These are phyloP conservation scores for Orchestia grillus DNA, from an alignment of 1,140 invertebrate genomes.

Conservation along the genomic window DNA sequence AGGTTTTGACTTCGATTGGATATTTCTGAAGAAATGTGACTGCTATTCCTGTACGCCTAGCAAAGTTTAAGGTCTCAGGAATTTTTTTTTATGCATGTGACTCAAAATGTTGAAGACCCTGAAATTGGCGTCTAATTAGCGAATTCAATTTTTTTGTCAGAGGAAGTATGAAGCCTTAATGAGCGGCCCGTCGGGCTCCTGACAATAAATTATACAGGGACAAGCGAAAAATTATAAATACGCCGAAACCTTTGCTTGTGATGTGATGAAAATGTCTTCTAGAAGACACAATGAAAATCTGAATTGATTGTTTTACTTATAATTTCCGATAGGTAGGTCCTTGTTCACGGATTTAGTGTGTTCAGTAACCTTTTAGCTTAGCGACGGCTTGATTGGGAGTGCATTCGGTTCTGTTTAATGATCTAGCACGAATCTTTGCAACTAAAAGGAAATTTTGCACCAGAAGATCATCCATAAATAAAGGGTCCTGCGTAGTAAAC, in stretches of 20 bases:
- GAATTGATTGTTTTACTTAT: background rate
- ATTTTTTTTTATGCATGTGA: background rate
- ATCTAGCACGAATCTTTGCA: background rate
- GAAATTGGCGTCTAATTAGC: background rate
- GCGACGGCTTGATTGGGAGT: background rate
- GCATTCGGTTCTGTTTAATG: background rate
- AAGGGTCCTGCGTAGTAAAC: too few relatives aligned
- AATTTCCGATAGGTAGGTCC: background rate
- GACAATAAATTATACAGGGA: background rate
- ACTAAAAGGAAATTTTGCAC: background rate
- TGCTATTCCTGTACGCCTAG: background rate
- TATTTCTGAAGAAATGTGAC: background rate
- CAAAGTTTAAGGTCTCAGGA: background rate
- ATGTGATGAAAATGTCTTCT: background rate
- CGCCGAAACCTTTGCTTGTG: background rate
- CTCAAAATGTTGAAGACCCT: background rate
- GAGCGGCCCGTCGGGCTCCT: background rate
- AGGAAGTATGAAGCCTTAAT: background rate
- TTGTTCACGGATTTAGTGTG: background rate
- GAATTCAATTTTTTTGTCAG: background rate
- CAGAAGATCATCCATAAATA: too few relatives aligned
- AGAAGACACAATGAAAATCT: background rate
- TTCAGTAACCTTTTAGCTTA: background rate
- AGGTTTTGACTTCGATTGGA: background rate
- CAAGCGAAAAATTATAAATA: background rate